Base-by-base conservation (phyloP, 2,888 invertebrate species). In the Heliconius charithonia region DNA sequence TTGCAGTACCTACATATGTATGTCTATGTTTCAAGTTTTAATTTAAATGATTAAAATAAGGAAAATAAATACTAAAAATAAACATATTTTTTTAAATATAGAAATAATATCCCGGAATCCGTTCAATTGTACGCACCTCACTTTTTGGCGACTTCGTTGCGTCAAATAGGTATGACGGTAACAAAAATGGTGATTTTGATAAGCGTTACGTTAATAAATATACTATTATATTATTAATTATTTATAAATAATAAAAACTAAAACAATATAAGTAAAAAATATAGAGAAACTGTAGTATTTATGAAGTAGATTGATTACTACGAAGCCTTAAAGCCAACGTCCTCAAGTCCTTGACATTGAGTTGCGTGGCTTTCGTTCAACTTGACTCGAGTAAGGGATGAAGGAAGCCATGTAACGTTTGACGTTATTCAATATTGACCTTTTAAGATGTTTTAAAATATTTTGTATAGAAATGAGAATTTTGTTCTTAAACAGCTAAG, bases 261-360 rank as follows among this genome's bases (percentile, higher is more conserved):
- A n/a, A 59, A 59, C 19, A 32, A 59, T 56, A n/a, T 27, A 45
- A 10, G 19, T 13, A 32, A 22, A 56, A 3, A 3, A 10, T n/a
- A 25, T n/a, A 41, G 4, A n/a, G 37, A 67, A 41, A 69, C 25
- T 25, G 29, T 32, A 41, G 4, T n/a, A 25, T n/a, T 29, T 27
- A 25, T 69, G 13, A 25, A 27, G 12, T 16, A 37, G 32, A 37
- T 37, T 37, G 32, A 37, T 37, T 37, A 9, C 32, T 32, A 77
- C 7, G 70, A 71, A 45, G 51, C 29, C 70, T 51, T 45, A 80
- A 80, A 78, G 75, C 63, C 79, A 75, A 83, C 84, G 72, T 75
- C 75, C 82, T 79, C 71, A 62, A 70, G 85, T 75, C 88, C 88
- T 87, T 89, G 87, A 87, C 86, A 86, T 82, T 80, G 82, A 81